These are phyloP conservation scores for Borostomias antarcticus DNA, from an alignment of 2,797 vertebrate genomes.

Conservation along the genomic window DNA sequence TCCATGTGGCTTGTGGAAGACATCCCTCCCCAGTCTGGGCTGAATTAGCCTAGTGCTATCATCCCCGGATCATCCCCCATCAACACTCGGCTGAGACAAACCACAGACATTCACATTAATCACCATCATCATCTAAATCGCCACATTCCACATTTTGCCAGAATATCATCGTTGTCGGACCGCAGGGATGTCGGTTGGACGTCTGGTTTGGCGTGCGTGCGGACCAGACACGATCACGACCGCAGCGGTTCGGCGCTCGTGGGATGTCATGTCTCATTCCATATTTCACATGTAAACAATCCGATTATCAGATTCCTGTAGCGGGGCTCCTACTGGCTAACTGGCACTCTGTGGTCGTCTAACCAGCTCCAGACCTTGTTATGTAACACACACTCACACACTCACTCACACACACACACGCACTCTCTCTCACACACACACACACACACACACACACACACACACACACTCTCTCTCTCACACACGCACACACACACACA, in stretches of 20 bases:
- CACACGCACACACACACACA: neutral
- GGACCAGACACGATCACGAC: neutral
- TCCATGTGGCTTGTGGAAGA: no score
- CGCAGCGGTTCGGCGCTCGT: neutral
- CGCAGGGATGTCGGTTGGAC: no score
- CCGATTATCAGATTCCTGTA: constrained; percentile 36
- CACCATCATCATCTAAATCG: neutral
- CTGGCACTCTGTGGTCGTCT: constrained; percentile 19
- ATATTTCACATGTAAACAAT: constrained; percentile 30
- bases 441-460: neutral
- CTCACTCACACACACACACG: neutral
- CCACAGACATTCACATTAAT: neutral
- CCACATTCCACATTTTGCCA: neutral
- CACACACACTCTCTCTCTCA: neutral
- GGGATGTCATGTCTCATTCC: neutral
- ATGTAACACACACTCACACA: constrained; percentile 21
- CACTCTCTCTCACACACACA: neutral
- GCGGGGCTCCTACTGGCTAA: constrained; percentile 30
- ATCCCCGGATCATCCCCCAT: no score
- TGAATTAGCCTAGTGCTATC: no score
- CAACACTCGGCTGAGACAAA: neutral
- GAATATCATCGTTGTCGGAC: neutral
- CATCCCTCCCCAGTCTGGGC: no score
- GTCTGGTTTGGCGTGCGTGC: neutral
- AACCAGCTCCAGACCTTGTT: constrained; percentile 34